A percentile compares a stretch with the other conserved stretches of the same genome.
These are phyloP conservation scores for Ryuthela nishihirai DNA, from an alignment of 2,888 invertebrate species.

Conservation along the genomic window DNA sequence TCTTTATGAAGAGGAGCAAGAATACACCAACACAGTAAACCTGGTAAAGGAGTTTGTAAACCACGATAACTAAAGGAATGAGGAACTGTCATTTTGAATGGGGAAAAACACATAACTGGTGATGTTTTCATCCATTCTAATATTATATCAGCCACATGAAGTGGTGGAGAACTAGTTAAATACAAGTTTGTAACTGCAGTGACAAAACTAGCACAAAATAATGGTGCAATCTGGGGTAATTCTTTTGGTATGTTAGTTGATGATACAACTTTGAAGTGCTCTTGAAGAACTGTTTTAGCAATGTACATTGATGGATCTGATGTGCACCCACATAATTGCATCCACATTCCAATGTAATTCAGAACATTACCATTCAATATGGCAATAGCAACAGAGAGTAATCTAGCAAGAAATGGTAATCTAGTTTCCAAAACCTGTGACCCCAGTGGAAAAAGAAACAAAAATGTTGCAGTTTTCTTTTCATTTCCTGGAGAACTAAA, in stretches of 20 bases:
- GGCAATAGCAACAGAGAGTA: slow-evolving; percentile 30
- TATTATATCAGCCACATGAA: slow-evolving; percentile 18
- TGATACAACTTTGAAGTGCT: slow-evolving; percentile 13
- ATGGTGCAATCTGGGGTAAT: slow-evolving; percentile 20
- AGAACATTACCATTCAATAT: slow-evolving; percentile 34
- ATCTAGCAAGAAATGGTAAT: slow-evolving; percentile 22
- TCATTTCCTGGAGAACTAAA: slow-evolving; percentile 21
- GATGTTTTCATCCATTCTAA: slow-evolving; percentile 24
- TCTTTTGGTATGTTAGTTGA: slow-evolving; percentile 17
- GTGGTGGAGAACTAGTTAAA: slow-evolving; percentile 17
- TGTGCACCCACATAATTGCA: slow-evolving; percentile 24
- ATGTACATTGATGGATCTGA: slow-evolving; percentile 20
- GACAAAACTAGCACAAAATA: slow-evolving; percentile 32
- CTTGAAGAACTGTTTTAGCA: slow-evolving; percentile 21
- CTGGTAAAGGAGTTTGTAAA: slow-evolving; percentile 28
- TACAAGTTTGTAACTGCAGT: slow-evolving; percentile 27
- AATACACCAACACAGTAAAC: slow-evolving; percentile 29
- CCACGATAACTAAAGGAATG: slow-evolving; percentile 22
- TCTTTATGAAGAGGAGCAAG: slow-evolving; percentile 23
- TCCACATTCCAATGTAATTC: slow-evolving; percentile 28
- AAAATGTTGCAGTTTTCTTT: slow-evolving; percentile 30
- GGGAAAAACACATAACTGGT: slow-evolving; percentile 18
- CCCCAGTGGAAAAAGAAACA: slow-evolving; percentile 24
- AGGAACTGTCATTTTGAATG: slow-evolving; percentile 26
- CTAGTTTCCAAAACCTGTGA: slow-evolving; percentile 26